Base-by-base conservation (phyloP, 2,888 invertebrate species). In the Gymnoscelis rufifasciata region DNA sequence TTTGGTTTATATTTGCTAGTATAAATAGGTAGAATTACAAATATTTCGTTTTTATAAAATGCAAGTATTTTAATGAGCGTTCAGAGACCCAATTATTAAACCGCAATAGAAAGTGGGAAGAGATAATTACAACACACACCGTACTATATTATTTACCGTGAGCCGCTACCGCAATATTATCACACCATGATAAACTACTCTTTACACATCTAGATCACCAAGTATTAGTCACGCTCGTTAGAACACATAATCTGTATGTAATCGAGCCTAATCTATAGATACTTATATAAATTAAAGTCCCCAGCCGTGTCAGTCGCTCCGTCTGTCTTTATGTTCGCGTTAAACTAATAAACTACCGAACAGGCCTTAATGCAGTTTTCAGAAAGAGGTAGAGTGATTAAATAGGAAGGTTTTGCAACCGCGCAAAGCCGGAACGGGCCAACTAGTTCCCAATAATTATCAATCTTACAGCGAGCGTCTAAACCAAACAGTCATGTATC, bases 401-500 rank as follows among this genome's bases (percentile, higher is more conserved):
- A n/a, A n/a, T n/a, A n/a, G n/a, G n/a, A n/a, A n/a, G n/a, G n/a
- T n/a, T n/a, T n/a, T n/a, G n/a, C n/a, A n/a, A n/a, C n/a, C n/a
- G n/a, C n/a, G n/a, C n/a, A n/a, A n/a, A n/a, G n/a, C n/a, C n/a
- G n/a, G n/a, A n/a, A n/a, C n/a, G n/a, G n/a, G n/a, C n/a, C n/a
- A n/a, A 26, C 13, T 38, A 38, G 43, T 47, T 38, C 30, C 13
- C 15, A 26, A 44, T 33, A 23, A n/a, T 47, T 47, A 45, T 38
- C 39, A 37, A 45, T 53, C 28, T 47, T 51, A 51, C 56, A 46
- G n/a, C 60, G 64, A 66, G 57, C 19, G 5, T 19, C 56, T 57
- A 72, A 75, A 76, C 72, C 63, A 68, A 57, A 46, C 59, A 46
- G 63, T 62, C 64, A 72, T 80, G 75, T 67, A 68, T 76, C 68